phyloP scores from a whole-genome alignment of 2,113 vertebrate species.

The Alosa alosa region DNA sequence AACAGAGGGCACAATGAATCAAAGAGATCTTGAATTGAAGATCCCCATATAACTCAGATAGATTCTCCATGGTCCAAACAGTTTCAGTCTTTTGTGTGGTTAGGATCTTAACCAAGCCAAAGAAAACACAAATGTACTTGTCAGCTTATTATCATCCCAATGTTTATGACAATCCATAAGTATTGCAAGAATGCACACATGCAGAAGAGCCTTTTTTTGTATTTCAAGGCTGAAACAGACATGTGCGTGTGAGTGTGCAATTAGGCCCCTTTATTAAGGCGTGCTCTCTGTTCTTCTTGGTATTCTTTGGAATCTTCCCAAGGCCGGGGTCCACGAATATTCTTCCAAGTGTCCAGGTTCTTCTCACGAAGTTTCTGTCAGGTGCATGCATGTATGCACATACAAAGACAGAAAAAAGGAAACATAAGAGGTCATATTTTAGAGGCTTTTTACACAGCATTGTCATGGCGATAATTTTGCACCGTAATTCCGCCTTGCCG shows the following conservation, averaged over 20 bases:
- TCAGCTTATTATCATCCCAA: background rate
- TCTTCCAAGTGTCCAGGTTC: slow-evolving; percentile 85
- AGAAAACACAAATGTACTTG: background rate
- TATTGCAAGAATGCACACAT: background rate
- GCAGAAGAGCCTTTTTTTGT: too few species aligned
- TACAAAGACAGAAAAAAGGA: slow-evolving; percentile 15
- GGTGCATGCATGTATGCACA: background rate
- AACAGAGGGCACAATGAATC: background rate
- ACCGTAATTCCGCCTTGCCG: too few species aligned
- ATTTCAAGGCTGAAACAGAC: too few species aligned
- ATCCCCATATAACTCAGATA: background rate
- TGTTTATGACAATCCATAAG: background rate
- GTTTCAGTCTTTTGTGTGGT: background rate
- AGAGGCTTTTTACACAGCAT: background rate
- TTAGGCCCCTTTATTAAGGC: slow-evolving; percentile 43
- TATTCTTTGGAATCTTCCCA: slow-evolving; percentile 86
- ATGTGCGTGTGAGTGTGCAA: background rate
- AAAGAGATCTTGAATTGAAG: background rate
- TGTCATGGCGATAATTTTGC: too few species aligned
- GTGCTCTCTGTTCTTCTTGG: slow-evolving; percentile 74
- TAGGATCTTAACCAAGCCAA: background rate
- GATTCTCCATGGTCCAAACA: background rate
- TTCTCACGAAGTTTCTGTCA: slow-evolving; percentile 80
- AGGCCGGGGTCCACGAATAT: slow-evolving; percentile 89
- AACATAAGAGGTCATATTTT: background rate